Conservation (phyloP, 2,888 invertebrate genomes). For the Ectemnius lituratus region DNA sequence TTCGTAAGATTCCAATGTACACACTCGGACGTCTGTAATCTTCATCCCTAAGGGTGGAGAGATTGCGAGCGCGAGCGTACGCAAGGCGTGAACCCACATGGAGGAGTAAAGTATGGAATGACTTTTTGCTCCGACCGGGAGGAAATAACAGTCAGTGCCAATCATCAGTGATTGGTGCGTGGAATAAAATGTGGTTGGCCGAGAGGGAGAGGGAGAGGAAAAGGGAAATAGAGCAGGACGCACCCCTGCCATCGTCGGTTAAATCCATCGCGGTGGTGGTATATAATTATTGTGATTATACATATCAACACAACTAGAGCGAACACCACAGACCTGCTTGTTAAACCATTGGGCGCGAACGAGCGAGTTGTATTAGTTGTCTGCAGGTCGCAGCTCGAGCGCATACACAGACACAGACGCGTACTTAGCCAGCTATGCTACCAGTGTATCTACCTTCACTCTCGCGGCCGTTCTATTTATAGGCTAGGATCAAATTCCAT, state of each 20-base stretch:
- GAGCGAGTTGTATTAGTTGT: slow-evolving; percentile 52
- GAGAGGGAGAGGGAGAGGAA: background rate
- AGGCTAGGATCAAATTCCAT: slow-evolving; percentile 63
- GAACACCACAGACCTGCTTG: slow-evolving; percentile 72
- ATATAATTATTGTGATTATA: slow-evolving; percentile 72
- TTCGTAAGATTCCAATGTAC: slow-evolving; percentile 27
- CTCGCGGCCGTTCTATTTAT: slow-evolving; percentile 62
- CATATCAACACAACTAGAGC: slow-evolving; percentile 73
- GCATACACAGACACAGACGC: slow-evolving; percentile 20
- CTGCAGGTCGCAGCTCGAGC: slow-evolving; percentile 40
- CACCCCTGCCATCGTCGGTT: slow-evolving; percentile 41
- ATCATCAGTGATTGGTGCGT: slow-evolving; percentile 62
- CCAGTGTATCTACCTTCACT: slow-evolving; percentile 56
- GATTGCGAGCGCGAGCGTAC: slow-evolving; percentile 32
- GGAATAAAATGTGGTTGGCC: slow-evolving; percentile 57
- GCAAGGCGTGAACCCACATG: slow-evolving; percentile 34
- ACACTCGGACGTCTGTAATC: slow-evolving; percentile 33
- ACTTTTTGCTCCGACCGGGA: slow-evolving; percentile 16
- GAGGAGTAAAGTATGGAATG: slow-evolving; percentile 56
- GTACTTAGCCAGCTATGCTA: background rate
- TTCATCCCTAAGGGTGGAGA: slow-evolving; percentile 37
- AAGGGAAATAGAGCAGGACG: slow-evolving; percentile 22
- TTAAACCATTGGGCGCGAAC: slow-evolving; percentile 63
- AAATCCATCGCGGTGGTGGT: slow-evolving; percentile 59
- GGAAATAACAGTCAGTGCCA: slow-evolving; percentile 64